Evolutionary conservation across 2,113 vertebrate species (phyloP).

Genomic region (Numida meleagris): DNA sequence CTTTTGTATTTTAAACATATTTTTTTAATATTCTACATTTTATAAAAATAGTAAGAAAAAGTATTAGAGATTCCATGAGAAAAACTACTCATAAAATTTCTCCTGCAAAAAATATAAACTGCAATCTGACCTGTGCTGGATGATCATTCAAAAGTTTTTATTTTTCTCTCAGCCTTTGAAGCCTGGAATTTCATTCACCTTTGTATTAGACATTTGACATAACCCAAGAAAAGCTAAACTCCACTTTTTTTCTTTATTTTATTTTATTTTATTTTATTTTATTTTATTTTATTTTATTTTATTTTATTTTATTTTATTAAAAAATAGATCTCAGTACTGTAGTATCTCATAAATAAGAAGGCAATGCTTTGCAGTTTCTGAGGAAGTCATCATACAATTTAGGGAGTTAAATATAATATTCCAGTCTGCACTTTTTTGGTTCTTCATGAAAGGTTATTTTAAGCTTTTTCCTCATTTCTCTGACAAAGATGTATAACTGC

Average conservation of each 20-base stretch:
- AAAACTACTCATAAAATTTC: not conserved
- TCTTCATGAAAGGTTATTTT: not conserved
- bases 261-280: fast-evolving
- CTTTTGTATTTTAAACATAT: not conserved
- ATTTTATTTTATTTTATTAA: not conserved
- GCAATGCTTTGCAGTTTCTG: not conserved
- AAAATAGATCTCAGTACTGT: not conserved
- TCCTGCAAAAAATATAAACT: not conserved
- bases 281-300: not conserved
- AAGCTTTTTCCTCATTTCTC: not conserved
- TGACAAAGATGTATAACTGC: not conserved
- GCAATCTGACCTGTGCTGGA: not conserved
- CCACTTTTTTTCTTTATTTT: fast-evolving
- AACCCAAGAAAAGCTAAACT: not conserved
- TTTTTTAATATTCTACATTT: not conserved
- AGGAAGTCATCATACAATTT: not conserved
- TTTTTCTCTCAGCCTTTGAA: not conserved
- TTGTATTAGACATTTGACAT: not conserved
- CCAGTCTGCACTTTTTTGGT: not conserved
- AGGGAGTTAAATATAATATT: not conserved
- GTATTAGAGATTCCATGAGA: not conserved
- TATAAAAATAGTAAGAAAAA: not conserved
- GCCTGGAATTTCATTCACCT: not conserved
- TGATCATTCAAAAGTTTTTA: not conserved
- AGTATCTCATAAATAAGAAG: not conserved